A percentile compares a stretch with the other conserved stretches of the same genome.
These are phyloP conservation scores for Glossophaga mutica DNA, from an alignment of 2,797 vertebrate species.

Conservation along the genomic window DNA sequence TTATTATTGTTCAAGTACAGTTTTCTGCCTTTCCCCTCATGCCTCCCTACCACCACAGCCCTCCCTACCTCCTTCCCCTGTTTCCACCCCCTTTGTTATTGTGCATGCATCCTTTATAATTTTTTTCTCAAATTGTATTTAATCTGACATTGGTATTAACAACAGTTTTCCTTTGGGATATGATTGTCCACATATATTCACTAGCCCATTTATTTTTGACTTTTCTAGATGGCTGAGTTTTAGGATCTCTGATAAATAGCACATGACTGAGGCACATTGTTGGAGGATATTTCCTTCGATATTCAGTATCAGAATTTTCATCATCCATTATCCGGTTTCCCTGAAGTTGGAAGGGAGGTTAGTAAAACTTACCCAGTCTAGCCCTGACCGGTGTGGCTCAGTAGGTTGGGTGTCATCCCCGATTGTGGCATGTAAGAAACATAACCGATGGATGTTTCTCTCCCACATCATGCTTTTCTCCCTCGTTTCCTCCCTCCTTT, in stretches of 20 bases:
- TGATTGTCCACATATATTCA: not conserved
- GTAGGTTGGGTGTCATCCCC: no score
- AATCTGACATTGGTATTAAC: not conserved
- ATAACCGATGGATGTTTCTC: no score
- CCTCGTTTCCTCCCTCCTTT: not conserved
- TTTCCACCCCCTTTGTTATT: not conserved
- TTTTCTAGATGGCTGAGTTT: not conserved
- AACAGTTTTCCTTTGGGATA: not conserved
- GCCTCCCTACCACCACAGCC: no score
- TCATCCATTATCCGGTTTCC: not conserved
- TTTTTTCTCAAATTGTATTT: not conserved
- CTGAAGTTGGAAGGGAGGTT: not conserved
- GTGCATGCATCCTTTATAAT: no score
- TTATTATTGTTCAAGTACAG: no score
- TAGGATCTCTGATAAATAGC: not conserved
- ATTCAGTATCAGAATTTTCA: slow-evolving; percentile 5
- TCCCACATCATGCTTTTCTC: not conserved
- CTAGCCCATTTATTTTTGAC: not conserved
- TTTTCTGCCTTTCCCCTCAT: no score
- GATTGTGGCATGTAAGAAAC: no score
- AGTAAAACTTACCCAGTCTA: not conserved
- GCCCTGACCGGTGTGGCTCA: no score
- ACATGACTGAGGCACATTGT: not conserved
- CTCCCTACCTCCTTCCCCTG: not conserved
- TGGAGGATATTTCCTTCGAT: not conserved